Evolutionary conservation across 2,888 invertebrate species (phyloP).

Genomic region (Phalera bucephala): DNA sequence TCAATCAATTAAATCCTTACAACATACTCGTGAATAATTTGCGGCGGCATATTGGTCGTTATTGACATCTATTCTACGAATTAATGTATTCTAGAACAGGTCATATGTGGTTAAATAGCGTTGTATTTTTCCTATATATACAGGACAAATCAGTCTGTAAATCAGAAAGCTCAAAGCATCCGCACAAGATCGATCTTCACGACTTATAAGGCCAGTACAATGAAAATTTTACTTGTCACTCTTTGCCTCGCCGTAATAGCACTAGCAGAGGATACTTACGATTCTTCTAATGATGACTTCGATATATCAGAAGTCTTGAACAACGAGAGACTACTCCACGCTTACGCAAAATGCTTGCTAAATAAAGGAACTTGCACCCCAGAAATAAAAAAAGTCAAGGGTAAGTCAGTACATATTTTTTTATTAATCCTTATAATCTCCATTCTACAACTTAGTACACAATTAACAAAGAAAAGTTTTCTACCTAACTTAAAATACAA

Average conservation of each 20-base stretch:
- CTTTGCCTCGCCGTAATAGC: slow-evolving; percentile 44
- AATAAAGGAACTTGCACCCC: slow-evolving; percentile 86
- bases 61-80: slow-evolving; percentile 28
- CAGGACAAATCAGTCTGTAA: slow-evolving; percentile 12
- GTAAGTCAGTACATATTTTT: slow-evolving; percentile 63
- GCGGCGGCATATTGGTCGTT: slow-evolving; percentile 36
- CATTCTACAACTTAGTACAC: slow-evolving; percentile 6
- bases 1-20: slow-evolving; percentile 28
- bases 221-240: slow-evolving; percentile 48
- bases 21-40: slow-evolving; percentile 32
- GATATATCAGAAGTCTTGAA: slow-evolving; percentile 86
- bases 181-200: slow-evolving; percentile 10
- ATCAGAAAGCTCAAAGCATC: slow-evolving; percentile 24
- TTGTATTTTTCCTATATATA: slow-evolving; percentile 42
- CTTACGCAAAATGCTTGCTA: slow-evolving; percentile 87
- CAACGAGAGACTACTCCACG: slow-evolving; percentile 86
- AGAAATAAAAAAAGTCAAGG: slow-evolving; percentile 87
- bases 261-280: slow-evolving; percentile 76
- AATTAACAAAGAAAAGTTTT: slow-evolving; percentile 5
- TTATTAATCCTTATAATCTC: slow-evolving; percentile 2
- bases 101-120: slow-evolving; percentile 4
- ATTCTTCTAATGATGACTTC: slow-evolving; percentile 85
- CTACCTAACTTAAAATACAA: slow-evolving; percentile 6
- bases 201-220: slow-evolving; percentile 26
- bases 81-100: slow-evolving; percentile 14